Evolutionary conservation across 2,888 invertebrate species (phyloP).

Genomic region (Chymomyza fuscimana): DNA sequence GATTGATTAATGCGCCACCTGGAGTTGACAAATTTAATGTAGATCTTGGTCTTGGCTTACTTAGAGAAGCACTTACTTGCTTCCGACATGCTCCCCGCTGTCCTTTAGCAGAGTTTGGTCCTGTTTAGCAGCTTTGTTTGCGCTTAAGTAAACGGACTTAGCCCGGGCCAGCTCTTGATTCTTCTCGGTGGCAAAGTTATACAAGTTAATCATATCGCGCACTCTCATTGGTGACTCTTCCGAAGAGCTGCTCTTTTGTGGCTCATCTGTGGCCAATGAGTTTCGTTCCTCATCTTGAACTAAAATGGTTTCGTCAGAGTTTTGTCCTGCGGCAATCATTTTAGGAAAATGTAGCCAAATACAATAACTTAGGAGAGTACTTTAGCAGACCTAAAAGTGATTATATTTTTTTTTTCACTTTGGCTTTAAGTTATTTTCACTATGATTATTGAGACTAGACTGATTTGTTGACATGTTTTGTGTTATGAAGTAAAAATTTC

Average conservation of each 20-base stretch:
- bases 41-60: background rate
- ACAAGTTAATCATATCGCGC: constrained; percentile 76
- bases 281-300: background rate
- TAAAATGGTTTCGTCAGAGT: background rate
- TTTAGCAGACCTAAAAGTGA: too few species aligned
- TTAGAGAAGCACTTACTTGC: background rate
- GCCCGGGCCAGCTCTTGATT: constrained; percentile 62
- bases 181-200: constrained; percentile 67
- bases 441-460: background rate
- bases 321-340: background rate
- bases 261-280: background rate
- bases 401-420: background rate
- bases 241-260: constrained; percentile 2
- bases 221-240: constrained; percentile 60
- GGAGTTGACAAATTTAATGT: background rate
- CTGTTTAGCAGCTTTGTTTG: constrained; percentile 27
- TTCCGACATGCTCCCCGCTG: constrained; percentile 37
- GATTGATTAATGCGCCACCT: background rate
- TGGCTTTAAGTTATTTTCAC: background rate
- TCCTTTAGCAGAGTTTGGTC: background rate
- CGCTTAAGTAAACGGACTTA: constrained; percentile 65
- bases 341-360: background rate
- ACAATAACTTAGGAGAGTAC: too few species aligned
- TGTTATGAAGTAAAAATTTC: too few species aligned
- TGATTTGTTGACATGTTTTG: too few species aligned